These are phyloP conservation scores for Nomada hirtipes DNA, from an alignment of 2,888 invertebrate genomes.

Conservation along the genomic window DNA sequence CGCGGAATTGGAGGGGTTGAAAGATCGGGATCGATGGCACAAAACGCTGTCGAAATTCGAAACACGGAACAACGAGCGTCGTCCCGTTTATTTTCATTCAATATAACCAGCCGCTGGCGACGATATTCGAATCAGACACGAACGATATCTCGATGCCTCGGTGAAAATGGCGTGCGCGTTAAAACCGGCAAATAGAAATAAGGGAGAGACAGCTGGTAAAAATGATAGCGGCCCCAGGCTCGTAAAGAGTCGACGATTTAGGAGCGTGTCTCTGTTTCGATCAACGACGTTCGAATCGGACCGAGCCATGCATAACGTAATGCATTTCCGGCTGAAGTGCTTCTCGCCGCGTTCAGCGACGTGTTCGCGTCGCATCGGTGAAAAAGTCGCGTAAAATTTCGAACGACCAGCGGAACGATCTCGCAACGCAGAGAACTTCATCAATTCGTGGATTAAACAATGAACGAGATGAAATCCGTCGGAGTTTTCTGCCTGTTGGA, in stretches of 20 bases:
- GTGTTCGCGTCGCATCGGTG: constrained; percentile 18
- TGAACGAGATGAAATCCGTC: constrained; percentile 18
- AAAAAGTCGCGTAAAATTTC: constrained; percentile 42
- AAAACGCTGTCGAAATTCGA: constrained; percentile 22
- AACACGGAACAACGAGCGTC: constrained; percentile 3
- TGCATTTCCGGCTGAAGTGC: constrained; percentile 35
- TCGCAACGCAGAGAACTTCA: constrained; percentile 25
- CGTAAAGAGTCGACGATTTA: constrained; percentile 44
- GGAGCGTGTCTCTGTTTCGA: constrained; percentile 32
- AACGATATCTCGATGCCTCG: constrained; percentile 34
- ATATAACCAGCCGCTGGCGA: constrained; percentile 42
- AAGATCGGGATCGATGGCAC: constrained; percentile 32
- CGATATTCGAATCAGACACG: constrained; percentile 48
- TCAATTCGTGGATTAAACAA: constrained; percentile 40
- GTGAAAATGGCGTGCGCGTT: constrained; percentile 29
- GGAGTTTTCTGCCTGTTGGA: constrained; percentile 16
- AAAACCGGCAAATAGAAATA: constrained; percentile 47
- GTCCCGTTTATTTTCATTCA: constrained; percentile 59
- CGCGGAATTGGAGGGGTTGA: neutral
- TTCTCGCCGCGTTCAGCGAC: constrained; percentile 7
- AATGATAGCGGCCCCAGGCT: constrained; percentile 7
- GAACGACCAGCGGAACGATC: constrained; percentile 7
- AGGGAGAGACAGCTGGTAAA: constrained; percentile 21
- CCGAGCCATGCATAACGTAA: constrained; percentile 43
- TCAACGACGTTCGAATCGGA: constrained; percentile 37